Evolutionary conservation across 1,140 invertebrate species (phyloP), one percentile per base, ranked within the genome.

Genomic region (Ectropis grisescens): DNA sequence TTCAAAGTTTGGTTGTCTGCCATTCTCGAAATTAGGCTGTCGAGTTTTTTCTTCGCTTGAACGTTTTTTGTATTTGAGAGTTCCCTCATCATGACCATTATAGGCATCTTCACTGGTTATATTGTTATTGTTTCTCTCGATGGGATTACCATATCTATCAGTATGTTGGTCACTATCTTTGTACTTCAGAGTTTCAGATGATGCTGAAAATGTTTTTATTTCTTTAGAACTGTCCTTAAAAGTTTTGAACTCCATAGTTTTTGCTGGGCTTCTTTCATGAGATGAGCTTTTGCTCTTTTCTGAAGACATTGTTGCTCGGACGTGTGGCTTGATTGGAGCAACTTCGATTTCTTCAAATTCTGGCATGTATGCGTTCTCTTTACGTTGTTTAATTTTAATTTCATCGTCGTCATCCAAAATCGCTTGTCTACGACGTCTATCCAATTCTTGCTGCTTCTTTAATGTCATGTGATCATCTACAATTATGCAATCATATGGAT

Each of bases 401-500:
- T n/a, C n/a, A 39, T 81, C 71, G 13, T 71, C 65, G 11, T 78
- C 60, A 14, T 74, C 42, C 12, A 61, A 37, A 37, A 74, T 65
- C 15, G 60, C 45, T 57, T 72, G 69, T 12, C 8, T 19, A 7
- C 69, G 57, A 40, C 78, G 68, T 54, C 66, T 82, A 39, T 78
- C 84, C 59, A 72, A 67, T 79, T 78, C 85, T 83, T 67, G 84
- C 74, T 79, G 85, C 61, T 86, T 86, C 48, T 84, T 85, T 16
- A 84, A 78, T 37, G 85, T 84, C 72, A 86, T 86, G 41, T 90
- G 89, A 74, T 91, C 89, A 52, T 90, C 87, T 13, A 91, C 88
- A 10, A 91, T 87, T 30, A 91, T 91, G 59, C 89, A 90, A 49
- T 89, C 88, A 55, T 89, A 89, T 8, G 87, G 87, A 82, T 89